Evolutionary conservation across 2,797 vertebrate species (phyloP), one percentile per base, ranked within the genome.

Genomic region (Rhodeus uyekii): DNA sequence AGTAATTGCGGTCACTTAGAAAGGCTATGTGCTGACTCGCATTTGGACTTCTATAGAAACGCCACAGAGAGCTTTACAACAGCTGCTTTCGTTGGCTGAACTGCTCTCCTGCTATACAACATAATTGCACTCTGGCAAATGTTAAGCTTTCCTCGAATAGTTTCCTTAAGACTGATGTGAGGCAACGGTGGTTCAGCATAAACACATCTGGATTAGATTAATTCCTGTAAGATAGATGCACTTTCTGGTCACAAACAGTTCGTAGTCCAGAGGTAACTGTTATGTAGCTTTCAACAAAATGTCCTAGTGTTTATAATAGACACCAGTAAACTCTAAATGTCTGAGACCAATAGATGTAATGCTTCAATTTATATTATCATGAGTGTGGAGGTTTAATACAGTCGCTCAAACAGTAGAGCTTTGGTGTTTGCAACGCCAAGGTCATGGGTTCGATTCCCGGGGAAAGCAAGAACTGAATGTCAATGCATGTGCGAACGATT

Each of bases 181-280:
- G 50, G 73, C 55, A 73, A 79, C 46, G 77, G 27, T 50, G 50
- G 67, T 39, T 86, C 84, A 87, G 77, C 36, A 63, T 64, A 87
- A 84, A 84, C 86, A 87, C 86, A 87, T 86, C 86, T 87, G 86
- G 84, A 87, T 83, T 75, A 22, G 67, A 82, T 87, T 87, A 38
- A 80, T 78, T 83, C 24, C 74, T 27, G 72, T 44, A 73, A 80
- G 36, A 84, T 53, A 65, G 80, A 83, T 77, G 60, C 72, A 10
- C 50, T 22, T 81, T 76, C 68, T 76, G 68, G 69, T 77, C 82
- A 73, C 60, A 50, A 29, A 58, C 77, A 84, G 48, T 72, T 10
- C 53, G 24, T 24, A 55, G 79, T 76, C 76, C 71, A 53, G 19
- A 79, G 71, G 38, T 72, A 63, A 61, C 44, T 27, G 34, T 74